Conservation (phyloP, 2,797 vertebrate genomes). For the Erpetoichthys calabaricus region DNA sequence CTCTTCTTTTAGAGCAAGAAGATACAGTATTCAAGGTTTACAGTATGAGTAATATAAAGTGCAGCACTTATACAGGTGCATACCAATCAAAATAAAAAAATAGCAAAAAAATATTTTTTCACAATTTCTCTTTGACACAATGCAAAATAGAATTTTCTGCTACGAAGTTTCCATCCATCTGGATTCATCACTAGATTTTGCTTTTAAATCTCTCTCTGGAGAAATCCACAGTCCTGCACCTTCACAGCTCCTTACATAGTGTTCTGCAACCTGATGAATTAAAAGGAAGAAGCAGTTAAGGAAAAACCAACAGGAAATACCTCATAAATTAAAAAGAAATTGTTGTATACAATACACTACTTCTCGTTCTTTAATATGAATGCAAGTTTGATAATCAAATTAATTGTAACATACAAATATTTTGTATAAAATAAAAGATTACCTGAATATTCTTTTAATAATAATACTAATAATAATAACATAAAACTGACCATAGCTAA, state of each 20-base stretch:
- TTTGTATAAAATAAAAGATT: no score
- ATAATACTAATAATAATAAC: no score
- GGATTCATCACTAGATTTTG: conserved; percentile 66
- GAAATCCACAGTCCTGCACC: conserved; percentile 56
- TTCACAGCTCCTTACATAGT: conserved; percentile 54
- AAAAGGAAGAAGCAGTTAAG: conserved; percentile 7
- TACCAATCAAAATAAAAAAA: conserved; percentile 48
- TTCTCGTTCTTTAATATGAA: no score
- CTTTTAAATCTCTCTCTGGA: conserved; percentile 56
- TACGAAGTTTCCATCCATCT: conserved; percentile 91
- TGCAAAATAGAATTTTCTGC: conserved; percentile 13
- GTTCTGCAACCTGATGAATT: conserved; percentile 51
- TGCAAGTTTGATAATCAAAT: no score
- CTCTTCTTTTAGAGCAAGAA: no score
- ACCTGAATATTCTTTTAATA: no score
- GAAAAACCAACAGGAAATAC: not conserved
- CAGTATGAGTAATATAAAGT: conserved; percentile 66
- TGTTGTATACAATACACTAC: no score
- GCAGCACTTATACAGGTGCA: conserved; percentile 74
- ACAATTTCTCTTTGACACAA: no score
- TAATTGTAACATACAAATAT: no score
- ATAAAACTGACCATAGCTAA: no score
- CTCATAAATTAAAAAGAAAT: conserved; percentile 3
- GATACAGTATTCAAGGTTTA: no score
- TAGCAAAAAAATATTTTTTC: conserved; percentile 31